These are phyloP conservation scores for Alentia gelatinosa DNA, from an alignment of 2,888 invertebrate species.

Conservation along the genomic window DNA sequence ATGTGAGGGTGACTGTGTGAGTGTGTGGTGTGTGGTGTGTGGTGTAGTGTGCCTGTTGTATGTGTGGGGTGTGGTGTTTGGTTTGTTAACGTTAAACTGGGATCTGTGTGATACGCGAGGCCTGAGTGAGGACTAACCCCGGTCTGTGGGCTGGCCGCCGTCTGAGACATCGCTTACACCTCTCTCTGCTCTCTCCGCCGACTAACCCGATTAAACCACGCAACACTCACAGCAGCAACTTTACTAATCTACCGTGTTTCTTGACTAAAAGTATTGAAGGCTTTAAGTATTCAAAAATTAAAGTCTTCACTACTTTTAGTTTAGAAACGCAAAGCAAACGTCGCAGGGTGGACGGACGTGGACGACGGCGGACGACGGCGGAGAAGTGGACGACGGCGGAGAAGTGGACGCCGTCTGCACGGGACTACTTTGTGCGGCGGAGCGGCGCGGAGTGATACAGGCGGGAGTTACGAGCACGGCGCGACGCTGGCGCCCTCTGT, in stretches of 20 bases:
- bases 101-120: background rate
- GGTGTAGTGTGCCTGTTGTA: background rate
- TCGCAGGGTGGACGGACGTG: background rate
- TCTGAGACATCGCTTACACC: background rate
- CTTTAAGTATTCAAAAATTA: constrained; percentile 54
- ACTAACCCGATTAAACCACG: background rate
- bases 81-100: background rate
- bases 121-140: background rate
- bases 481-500: background rate
- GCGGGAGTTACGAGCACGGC: background rate
- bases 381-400: background rate
- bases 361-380: background rate
- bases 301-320: constrained; percentile 58
- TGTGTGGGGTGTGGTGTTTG: background rate
- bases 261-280: constrained; percentile 58
- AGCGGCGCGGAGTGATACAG: background rate
- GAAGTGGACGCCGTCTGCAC: background rate
- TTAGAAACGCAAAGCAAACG: constrained; percentile 54
- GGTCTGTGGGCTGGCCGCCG: background rate
- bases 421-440: background rate
- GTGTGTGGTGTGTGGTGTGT: background rate
- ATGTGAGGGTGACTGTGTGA: background rate
- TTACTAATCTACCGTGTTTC: constrained; percentile 55
- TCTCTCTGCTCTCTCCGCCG: background rate
- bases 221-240: constrained; percentile 8